phyloP scores from a whole-genome alignment of 2,113 vertebrate genomes.

The Dicentrarchus labrax region DNA sequence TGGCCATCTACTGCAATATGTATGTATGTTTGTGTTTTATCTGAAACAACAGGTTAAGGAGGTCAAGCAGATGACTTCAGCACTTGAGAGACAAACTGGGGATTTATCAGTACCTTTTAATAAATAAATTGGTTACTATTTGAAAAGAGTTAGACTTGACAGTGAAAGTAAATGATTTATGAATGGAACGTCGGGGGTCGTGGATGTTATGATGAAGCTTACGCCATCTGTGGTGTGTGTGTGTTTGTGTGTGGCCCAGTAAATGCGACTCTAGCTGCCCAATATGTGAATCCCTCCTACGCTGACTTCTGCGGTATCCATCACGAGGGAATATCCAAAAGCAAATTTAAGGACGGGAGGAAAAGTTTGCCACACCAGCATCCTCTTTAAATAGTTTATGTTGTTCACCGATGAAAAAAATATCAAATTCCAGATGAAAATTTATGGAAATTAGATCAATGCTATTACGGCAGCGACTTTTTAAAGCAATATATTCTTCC shows the following conservation, averaged over 20 bases:
- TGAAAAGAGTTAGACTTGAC: slow-evolving; percentile 54
- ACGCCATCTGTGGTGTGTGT: slow-evolving; percentile 24
- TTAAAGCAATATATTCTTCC: slow-evolving; percentile 88
- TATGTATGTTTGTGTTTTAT: neutral
- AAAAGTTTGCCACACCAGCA: slow-evolving; percentile 85
- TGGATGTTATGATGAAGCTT: slow-evolving; percentile 44
- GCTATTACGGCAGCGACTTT: slow-evolving; percentile 87
- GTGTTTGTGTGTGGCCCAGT: slow-evolving; percentile 12
- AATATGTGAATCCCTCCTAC: slow-evolving; percentile 68
- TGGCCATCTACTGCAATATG: neutral
- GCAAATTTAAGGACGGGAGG: slow-evolving; percentile 80
- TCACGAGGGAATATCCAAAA: slow-evolving; percentile 80
- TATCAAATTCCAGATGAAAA: slow-evolving; percentile 87
- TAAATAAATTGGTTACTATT: slow-evolving; percentile 47
- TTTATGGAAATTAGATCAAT: slow-evolving; percentile 89
- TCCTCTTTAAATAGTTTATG: slow-evolving; percentile 86
- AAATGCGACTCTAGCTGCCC: slow-evolving; percentile 32
- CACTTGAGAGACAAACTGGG: slow-evolving; percentile 15
- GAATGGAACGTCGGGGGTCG: slow-evolving; percentile 50
- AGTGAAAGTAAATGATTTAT: slow-evolving; percentile 61
- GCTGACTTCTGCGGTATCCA: slow-evolving; percentile 75
- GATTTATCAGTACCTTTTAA: slow-evolving; percentile 54
- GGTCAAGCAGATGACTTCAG: slow-evolving; percentile 37
- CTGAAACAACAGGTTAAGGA: slow-evolving; percentile 29
- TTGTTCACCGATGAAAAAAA: slow-evolving; percentile 87